Base-by-base conservation (phyloP, 2,797 vertebrate species). In the Balearica regulorum region DNA sequence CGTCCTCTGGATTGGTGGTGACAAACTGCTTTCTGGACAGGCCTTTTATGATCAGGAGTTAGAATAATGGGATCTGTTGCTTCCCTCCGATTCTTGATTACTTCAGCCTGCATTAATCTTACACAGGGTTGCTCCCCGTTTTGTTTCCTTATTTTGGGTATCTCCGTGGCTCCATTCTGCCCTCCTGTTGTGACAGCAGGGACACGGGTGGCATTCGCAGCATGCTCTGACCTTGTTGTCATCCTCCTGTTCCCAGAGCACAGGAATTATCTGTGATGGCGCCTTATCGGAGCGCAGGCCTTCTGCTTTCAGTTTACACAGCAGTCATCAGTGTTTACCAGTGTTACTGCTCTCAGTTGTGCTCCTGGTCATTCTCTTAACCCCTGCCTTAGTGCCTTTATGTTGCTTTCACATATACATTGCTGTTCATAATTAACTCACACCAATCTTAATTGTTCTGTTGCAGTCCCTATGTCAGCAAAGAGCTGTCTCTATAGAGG, bases 221-320 rank as follows among this genome's bases (percentile, higher is more conserved):
- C 0, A 3, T 73, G 7, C 65, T 41, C 11, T 61, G 73, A 79
- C 44, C 77, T 68, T 18, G 20, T 51, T 83, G 70, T 58, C 37
- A 54, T 31, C n/a, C 20, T 78, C 16, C 49, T 49, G 37, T 79
- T 89, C 39, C 13, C 46, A 69, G n/a, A 51, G 39, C 33, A 14
- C 25, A 29, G 61, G 19, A 46, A 70, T 15, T 31, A 62, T 11
- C 20, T 13, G 46, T 39, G 58, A 79, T 46, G 53, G 13, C 0
- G 0, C 55, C n/a, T 41, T 73, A 79, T 16, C 6, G 3, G 39
- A 60, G 22, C 0, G 1, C 8, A 7, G 51, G 24, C 61, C 15
- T 18, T 19, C 72, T 71, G 61, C 48, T 89, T 14, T 83, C 13
- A 17, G 54, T 39, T 80, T 83, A 24, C 80, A 33, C 29, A 58